A percentile compares a stretch with the other conserved stretches of the same genome.
These are phyloP conservation scores for Drosophila orena DNA, from an alignment of 1,140 invertebrate genomes.

Conservation along the genomic window DNA sequence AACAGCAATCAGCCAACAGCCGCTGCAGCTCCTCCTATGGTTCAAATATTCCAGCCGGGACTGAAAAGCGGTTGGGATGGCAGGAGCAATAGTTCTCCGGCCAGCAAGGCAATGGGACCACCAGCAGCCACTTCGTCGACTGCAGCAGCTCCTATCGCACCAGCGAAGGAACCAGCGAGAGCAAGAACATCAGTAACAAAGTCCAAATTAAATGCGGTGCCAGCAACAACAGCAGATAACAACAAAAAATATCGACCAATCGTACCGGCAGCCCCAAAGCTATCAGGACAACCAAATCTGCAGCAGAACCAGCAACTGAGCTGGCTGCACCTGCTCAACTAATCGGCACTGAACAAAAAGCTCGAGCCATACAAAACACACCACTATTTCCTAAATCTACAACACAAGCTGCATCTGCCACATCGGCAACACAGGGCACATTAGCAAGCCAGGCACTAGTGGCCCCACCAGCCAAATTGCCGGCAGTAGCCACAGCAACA, in stretches of 20 bases:
- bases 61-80: slow-evolving; percentile 5
- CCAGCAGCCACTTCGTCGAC: not conserved
- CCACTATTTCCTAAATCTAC: not conserved
- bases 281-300: not conserved
- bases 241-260: not conserved
- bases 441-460: not conserved
- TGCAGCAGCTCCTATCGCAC: not conserved
- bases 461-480: no score
- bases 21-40: not conserved
- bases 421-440: no score
- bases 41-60: slow-evolving; percentile 5
- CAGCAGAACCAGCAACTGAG: not conserved
- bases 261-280: not conserved
- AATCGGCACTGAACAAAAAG: not conserved
- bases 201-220: not conserved
- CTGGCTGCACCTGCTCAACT: no score
- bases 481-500: not conserved
- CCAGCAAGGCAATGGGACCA: not conserved
- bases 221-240: not conserved
- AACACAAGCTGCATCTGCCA: not conserved
- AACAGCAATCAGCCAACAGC: not conserved
- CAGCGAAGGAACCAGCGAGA: not conserved
- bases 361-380: no score
- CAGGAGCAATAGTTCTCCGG: not conserved
- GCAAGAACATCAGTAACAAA: not conserved